Evolutionary conservation across 2,797 vertebrate species (phyloP).

Genomic region (Orestias chungarensis): DNA sequence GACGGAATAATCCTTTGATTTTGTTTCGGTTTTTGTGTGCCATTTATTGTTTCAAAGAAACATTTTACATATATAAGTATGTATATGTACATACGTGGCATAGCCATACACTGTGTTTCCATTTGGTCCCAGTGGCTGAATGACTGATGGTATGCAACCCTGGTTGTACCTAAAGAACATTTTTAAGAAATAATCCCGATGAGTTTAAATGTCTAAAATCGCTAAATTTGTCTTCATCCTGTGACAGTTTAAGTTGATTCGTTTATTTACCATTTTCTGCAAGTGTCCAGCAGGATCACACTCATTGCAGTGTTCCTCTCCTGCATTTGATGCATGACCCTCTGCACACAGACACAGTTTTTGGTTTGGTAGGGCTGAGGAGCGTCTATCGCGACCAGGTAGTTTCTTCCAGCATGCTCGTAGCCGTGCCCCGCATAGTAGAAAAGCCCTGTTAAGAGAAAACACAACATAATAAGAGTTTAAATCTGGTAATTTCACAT

Average conservation of each 20-base stretch:
- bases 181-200: slow-evolving; percentile 11
- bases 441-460: slow-evolving; percentile 80
- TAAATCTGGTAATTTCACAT: background rate
- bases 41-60: background rate
- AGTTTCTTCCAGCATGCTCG: slow-evolving; percentile 86
- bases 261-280: slow-evolving; percentile 86
- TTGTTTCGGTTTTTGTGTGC: background rate
- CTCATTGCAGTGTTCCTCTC: slow-evolving; percentile 82
- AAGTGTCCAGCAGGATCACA: slow-evolving; percentile 87
- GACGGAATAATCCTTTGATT: background rate
- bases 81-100: slow-evolving; percentile 83
- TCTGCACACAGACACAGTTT: slow-evolving; percentile 90
- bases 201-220: background rate
- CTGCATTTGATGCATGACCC: slow-evolving; percentile 86
- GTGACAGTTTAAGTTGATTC: background rate
- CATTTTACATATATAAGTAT: background rate
- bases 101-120: slow-evolving; percentile 92
- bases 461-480: slow-evolving; percentile 9
- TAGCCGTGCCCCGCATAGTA: slow-evolving; percentile 93
- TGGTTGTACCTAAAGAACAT: slow-evolving; percentile 83
- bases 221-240: background rate
- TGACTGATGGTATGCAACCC: slow-evolving; percentile 76
- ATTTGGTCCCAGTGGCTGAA: slow-evolving; percentile 82
- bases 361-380: slow-evolving; percentile 84
- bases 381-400: slow-evolving; percentile 88